Percentiles rank a stretch among this genome's conserved stretches.
Evolutionary conservation across 2,888 invertebrate species (phyloP).

Genomic region (Catocala sponsa): DNA sequence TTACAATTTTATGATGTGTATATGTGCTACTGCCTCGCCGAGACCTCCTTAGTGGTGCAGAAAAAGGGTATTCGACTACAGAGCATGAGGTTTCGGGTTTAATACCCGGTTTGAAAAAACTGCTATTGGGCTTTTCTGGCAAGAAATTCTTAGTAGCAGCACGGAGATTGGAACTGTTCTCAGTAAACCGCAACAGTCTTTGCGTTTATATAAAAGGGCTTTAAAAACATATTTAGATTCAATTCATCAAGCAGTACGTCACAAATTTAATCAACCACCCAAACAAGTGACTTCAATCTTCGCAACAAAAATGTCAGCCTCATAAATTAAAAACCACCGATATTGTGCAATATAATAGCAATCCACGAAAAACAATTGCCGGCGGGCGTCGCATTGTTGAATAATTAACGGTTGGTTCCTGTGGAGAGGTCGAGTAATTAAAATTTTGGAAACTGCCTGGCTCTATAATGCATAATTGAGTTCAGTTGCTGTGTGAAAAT

Average conservation of each 20-base stretch:
- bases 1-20: too few relatives aligned
- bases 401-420: conserved; percentile 51
- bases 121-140: too few relatives aligned
- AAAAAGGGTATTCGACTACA: too few relatives aligned
- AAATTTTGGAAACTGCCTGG: conserved; percentile 52
- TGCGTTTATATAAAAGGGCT: too few relatives aligned
- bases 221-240: too few relatives aligned
- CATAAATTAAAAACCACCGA: conserved; percentile 36
- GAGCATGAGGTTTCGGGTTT: too few relatives aligned
- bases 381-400: conserved; percentile 47
- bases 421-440: conserved; percentile 47
- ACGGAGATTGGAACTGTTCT: too few relatives aligned
- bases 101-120: too few relatives aligned
- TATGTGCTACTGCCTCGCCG: too few relatives aligned
- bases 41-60: too few relatives aligned
- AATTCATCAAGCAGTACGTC: neutral
- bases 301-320: conserved; percentile 20
- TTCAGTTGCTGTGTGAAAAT: conserved; percentile 21
- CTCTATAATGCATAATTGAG: conserved; percentile 40
- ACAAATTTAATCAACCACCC: conserved; percentile 8
- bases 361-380: conserved; percentile 52
- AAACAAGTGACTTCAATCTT: conserved; percentile 25
- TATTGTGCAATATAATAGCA: conserved; percentile 51
- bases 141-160: too few relatives aligned
- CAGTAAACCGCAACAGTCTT: too few relatives aligned